Percentiles rank a stretch among this genome's conserved stretches.
phyloP scores from a whole-genome alignment of 1,140 invertebrate genomes.

The Maniola jurtina region DNA sequence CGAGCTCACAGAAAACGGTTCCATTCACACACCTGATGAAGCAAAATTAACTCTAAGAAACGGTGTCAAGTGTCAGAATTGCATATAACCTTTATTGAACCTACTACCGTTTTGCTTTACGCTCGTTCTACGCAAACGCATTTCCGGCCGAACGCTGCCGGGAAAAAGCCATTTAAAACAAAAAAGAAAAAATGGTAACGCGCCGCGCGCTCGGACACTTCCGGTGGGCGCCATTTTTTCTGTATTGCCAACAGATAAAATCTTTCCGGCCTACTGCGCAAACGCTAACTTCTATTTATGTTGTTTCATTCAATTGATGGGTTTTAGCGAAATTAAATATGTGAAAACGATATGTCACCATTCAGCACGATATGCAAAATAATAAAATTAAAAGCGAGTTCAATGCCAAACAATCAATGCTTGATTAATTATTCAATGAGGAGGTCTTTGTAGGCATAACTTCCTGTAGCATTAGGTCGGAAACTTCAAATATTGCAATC shows the following conservation, averaged over 20 bases:
- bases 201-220: conserved; percentile 76
- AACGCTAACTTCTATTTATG: conserved; percentile 70
- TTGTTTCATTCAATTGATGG: conserved; percentile 60
- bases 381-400: neutral
- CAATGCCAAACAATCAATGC: neutral
- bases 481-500: conserved; percentile 3
- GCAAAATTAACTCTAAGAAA: conserved; percentile 49
- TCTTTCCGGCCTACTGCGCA: conserved; percentile 76
- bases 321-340: conserved; percentile 56
- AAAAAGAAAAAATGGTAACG: conserved; percentile 77
- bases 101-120: conserved; percentile 55
- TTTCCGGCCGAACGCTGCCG: conserved; percentile 76
- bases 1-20: conserved; percentile 51
- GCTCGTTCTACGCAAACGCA: conserved; percentile 76
- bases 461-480: neutral
- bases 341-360: neutral
- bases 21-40: conserved; percentile 27
- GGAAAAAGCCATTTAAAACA: conserved; percentile 79
- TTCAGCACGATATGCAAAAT: neutral
- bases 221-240: conserved; percentile 79
- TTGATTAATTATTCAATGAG: neutral
- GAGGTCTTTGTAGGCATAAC: neutral
- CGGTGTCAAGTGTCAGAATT: conserved; percentile 55
- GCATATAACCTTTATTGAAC: conserved; percentile 53
- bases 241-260: conserved; percentile 79